Evolutionary conservation across 1,140 invertebrate genomes (phyloP).

Genomic region (Nomia melanderi): DNA sequence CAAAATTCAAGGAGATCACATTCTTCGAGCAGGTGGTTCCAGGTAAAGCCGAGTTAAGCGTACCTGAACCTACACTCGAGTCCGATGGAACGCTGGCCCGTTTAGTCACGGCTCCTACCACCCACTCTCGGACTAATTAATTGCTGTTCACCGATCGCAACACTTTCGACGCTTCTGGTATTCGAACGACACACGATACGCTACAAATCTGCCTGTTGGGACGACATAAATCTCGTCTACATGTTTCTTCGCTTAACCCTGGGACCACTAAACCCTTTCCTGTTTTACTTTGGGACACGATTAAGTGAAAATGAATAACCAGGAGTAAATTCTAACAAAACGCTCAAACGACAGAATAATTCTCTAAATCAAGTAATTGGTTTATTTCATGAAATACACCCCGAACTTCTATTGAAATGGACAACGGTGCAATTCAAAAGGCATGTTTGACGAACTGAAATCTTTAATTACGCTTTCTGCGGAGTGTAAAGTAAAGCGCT

Average conservation of each 20-base stretch:
- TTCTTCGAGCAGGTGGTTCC: slow-evolving; percentile 49
- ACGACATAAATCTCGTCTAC: slow-evolving; percentile 8
- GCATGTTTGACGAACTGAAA: too few relatives aligned
- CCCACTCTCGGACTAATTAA: slow-evolving; percentile 49
- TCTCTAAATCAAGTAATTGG: too few relatives aligned
- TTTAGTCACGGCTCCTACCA: slow-evolving; percentile 12
- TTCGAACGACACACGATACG: slow-evolving; percentile 24
- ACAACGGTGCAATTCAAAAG: too few relatives aligned
- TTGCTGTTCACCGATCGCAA: slow-evolving; percentile 50
- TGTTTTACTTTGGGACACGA: too few relatives aligned
- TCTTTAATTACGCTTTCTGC: too few relatives aligned
- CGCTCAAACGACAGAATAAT: too few relatives aligned
- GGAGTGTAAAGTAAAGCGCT: too few relatives aligned
- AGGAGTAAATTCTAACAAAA: too few relatives aligned
- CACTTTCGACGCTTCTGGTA: slow-evolving; percentile 41
- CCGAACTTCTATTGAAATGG: too few relatives aligned
- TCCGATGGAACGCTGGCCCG: background rate
- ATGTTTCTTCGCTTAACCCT: slow-evolving; percentile 15
- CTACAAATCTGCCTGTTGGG: background rate
- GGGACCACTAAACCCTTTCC: too few relatives aligned
- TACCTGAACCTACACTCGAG: slow-evolving; percentile 17
- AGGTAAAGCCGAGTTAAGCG: slow-evolving; percentile 28
- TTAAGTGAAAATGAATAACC: too few relatives aligned
- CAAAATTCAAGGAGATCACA: slow-evolving; percentile 23
- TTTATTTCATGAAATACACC: too few relatives aligned